Percentiles rank a stretch among this genome's conserved stretches.
Conservation (phyloP, 1,140 invertebrate genomes). For the Aphelenchoides fujianensis region DNA sequence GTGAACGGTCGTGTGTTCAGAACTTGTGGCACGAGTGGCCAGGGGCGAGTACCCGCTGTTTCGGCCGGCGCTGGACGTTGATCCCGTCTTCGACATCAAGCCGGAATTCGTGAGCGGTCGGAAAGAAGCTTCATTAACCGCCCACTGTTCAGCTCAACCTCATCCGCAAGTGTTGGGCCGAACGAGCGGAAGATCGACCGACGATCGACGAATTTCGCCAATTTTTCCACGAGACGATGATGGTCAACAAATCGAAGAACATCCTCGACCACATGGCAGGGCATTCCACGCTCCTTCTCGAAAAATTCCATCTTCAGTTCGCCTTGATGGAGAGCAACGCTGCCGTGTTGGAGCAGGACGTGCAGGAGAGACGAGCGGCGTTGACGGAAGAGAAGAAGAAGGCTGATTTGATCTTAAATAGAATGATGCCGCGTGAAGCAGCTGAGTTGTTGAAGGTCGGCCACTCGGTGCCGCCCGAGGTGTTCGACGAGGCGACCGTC, state of each 20-base stretch:
- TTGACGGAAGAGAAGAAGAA: conserved; percentile 19
- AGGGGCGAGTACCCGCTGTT: not conserved
- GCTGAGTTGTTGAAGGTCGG: conserved; percentile 23
- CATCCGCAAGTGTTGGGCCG: conserved; percentile 15
- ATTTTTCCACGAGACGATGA: not conserved
- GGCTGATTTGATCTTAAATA: conserved; percentile 55
- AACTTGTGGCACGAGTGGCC: not conserved
- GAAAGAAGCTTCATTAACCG: not conserved
- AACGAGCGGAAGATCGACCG: conserved; percentile 18
- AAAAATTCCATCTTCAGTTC: too few relatives aligned
- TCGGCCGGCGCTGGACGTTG: not conserved
- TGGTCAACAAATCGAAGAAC: conserved; percentile 8
- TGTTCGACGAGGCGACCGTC: conserved; percentile 80
- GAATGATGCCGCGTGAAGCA: conserved; percentile 73
- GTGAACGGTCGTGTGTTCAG: too few relatives aligned
- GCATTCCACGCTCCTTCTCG: not conserved
- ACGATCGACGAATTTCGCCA: conserved; percentile 5
- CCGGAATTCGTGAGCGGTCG: not conserved
- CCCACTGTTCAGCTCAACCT: not conserved
- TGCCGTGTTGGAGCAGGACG: conserved; percentile 60
- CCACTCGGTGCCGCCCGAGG: conserved; percentile 19
- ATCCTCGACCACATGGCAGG: conserved; percentile 20
- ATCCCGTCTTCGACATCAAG: not conserved
- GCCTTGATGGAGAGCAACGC: conserved; percentile 31
- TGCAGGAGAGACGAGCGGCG: conserved; percentile 17